Evolutionary conservation across 2,113 vertebrate genomes (phyloP).

Genomic region (Hypomesus transpacificus): DNA sequence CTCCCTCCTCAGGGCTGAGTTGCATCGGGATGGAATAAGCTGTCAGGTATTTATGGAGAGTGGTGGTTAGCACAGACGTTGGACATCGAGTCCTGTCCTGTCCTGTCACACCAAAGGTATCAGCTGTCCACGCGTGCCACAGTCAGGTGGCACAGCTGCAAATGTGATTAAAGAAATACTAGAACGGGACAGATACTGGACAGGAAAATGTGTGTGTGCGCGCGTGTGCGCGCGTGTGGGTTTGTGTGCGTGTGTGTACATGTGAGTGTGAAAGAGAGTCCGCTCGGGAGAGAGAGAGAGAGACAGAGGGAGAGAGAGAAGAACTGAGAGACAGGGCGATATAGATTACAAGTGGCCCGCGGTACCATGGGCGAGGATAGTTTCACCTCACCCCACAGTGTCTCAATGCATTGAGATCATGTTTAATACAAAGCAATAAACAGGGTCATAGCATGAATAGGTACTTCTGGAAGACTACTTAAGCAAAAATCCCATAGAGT

Average conservation of each 20-base stretch:
- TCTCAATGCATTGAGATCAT: background rate
- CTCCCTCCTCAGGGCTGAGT: too few species aligned
- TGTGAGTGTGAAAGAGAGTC: background rate
- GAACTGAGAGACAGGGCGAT: too few species aligned
- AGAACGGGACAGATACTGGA: slow-evolving; percentile 34
- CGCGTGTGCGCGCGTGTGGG: slow-evolving; percentile 20
- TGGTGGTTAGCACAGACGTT: background rate
- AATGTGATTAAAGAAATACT: slow-evolving; percentile 67
- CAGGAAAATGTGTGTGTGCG: slow-evolving; percentile 31
- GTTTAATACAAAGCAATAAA: background rate
- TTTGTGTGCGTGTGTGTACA: slow-evolving; percentile 12
- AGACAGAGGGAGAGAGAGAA: too few species aligned
- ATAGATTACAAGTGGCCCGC: too few species aligned
- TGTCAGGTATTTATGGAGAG: background rate
- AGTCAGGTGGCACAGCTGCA: slow-evolving; percentile 47
- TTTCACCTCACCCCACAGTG: too few species aligned
- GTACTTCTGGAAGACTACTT: too few species aligned
- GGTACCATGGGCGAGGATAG: too few species aligned
- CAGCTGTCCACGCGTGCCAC: slow-evolving; percentile 46
- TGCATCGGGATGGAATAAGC: too few species aligned
- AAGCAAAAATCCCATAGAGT: background rate
- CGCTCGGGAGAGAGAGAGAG: too few species aligned
- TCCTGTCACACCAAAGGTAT: slow-evolving; percentile 40
- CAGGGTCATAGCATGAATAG: too few species aligned
- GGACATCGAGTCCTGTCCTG: slow-evolving; percentile 18